Evolutionary conservation across 2,113 vertebrate species (phyloP).

Genomic region (Suricata suricatta): DNA sequence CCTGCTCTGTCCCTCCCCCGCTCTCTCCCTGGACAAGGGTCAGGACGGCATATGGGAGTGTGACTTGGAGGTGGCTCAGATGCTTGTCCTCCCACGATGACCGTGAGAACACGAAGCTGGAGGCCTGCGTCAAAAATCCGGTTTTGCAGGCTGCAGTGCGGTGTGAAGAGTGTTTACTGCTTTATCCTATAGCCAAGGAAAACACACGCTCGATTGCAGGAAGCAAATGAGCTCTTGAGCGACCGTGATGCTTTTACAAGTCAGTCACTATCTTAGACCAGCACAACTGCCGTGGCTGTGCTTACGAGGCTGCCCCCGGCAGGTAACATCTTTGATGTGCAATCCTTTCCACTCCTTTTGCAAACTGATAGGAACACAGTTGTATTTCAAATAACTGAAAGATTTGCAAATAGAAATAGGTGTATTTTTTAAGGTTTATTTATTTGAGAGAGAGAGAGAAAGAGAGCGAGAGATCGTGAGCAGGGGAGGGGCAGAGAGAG

Average conservation of each 20-base stretch:
- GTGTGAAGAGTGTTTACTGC: constrained; percentile 84
- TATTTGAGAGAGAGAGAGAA: background rate
- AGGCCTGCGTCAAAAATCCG: constrained; percentile 86
- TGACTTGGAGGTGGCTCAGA: constrained; percentile 91
- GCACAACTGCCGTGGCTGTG: constrained; percentile 82
- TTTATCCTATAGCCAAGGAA: constrained; percentile 84
- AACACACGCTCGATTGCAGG: constrained; percentile 85
- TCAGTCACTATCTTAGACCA: constrained; percentile 80
- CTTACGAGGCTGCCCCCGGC: constrained; percentile 81
- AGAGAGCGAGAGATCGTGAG: too few species aligned
- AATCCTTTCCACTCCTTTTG: constrained; percentile 84
- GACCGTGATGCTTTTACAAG: constrained; percentile 82
- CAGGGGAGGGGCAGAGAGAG: too few species aligned
- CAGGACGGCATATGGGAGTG: constrained; percentile 92
- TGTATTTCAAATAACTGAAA: background rate
- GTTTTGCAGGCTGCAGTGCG: constrained; percentile 86
- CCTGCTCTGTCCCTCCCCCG: background rate
- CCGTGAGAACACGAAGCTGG: constrained; percentile 86
- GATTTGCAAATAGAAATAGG: background rate
- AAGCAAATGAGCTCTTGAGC: constrained; percentile 84
- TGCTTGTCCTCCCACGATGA: constrained; percentile 93
- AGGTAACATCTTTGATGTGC: constrained; percentile 80
- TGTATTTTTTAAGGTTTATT: too few species aligned
- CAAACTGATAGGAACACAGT: background rate
- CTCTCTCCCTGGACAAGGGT: constrained; percentile 88